Evolutionary conservation across 2,797 vertebrate genomes (phyloP).

Genomic region (Pterois miles): DNA sequence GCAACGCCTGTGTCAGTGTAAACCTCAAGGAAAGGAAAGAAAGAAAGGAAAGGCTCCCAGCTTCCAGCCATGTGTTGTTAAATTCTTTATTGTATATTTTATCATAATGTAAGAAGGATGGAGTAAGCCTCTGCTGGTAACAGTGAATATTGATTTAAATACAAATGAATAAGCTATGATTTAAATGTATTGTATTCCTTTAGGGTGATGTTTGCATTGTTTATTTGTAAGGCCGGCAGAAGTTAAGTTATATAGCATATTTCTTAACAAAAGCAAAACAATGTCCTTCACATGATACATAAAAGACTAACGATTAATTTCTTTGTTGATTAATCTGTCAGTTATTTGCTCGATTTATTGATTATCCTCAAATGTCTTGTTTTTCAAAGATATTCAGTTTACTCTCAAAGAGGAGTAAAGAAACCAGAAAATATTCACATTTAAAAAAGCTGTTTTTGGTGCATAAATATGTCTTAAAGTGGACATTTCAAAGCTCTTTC

Average conservation of each 20-base stretch:
- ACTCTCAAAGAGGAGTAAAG: too few species aligned
- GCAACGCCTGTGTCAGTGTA: constrained; percentile 41
- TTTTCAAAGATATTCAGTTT: too few species aligned
- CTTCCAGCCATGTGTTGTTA: constrained; percentile 34
- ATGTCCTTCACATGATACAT: not conserved
- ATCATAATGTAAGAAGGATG: constrained; percentile 17
- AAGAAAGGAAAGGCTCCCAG: constrained; percentile 31
- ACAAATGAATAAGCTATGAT: not conserved
- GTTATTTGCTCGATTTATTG: too few species aligned
- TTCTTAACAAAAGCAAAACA: not conserved
- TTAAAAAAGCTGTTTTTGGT: constrained; percentile 15
- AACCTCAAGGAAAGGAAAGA: constrained; percentile 56
- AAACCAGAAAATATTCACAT: too few species aligned
- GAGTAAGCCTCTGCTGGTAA: not conserved
- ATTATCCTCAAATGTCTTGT: too few species aligned
- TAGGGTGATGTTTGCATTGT: not conserved
- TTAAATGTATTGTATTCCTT: not conserved
- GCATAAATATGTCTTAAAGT: not conserved
- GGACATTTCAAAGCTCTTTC: not conserved
- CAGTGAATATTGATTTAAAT: constrained; percentile 20
- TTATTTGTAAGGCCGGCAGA: not conserved
- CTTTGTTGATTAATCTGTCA: too few species aligned
- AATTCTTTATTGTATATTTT: constrained; percentile 57
- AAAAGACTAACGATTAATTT: not conserved
- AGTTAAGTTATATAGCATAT: not conserved